Evolutionary conservation across 2,888 invertebrate genomes (phyloP), one percentile per base, ranked within the genome.

Genomic region (Dynastes grantii): DNA sequence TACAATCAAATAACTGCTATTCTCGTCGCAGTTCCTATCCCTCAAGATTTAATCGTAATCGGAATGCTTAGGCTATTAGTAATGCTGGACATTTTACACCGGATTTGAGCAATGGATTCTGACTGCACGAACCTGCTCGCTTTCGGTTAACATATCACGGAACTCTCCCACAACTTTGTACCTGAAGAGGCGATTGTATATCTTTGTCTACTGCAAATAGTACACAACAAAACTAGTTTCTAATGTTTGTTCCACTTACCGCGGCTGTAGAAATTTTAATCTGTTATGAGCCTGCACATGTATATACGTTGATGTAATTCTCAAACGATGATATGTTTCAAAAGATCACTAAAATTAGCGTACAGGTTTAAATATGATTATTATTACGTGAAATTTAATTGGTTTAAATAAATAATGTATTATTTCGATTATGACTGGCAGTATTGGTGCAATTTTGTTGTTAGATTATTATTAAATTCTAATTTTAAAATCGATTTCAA

Each of bases 101-200:
- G 73, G 45, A 75, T 75, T 75, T 61, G 40, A 61, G 22, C 16
- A 45, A 45, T 63, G 40, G 61, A 40, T 75, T 63, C 73, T 75
- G 73, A n/a, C 73, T 75, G 73, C 73, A 27, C 16, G 73, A 73
- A 29, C 73, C 22, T 27, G 73, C 73, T 61, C 73, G 63, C 61
- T 75, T 75, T 75, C 61, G 73, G 73, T 75, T 75, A 75, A 45
- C 73, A 61, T 75, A 73, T 73, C 61, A 63, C 68, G 45, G 40
- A 75, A 49, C 63, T 75, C 73, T 75, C 73, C 73, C 49, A 75
- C 73, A 75, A 75, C 45, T 75, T 75, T 63, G 61, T 75, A 75
- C 73, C 73, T 75, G 73, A 75, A 75, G 73, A 58, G 45, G 73
- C 45, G 63, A 75, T 61, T 63, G 73, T 70, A 71, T 58, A 71